Evolutionary conservation across 2,113 vertebrate species (phyloP).

Genomic region (Dipodomys stephensi): DNA sequence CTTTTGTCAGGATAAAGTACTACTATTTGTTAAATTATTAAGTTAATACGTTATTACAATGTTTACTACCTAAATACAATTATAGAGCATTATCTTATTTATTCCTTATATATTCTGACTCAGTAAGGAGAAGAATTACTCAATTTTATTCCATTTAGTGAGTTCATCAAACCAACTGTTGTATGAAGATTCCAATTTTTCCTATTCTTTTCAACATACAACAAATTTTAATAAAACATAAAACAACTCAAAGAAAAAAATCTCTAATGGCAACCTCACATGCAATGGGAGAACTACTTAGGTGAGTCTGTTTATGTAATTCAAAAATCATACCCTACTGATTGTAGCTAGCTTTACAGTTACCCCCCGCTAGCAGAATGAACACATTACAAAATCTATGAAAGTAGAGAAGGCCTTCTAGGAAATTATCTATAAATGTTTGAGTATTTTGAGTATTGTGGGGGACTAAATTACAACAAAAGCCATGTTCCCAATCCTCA

Average conservation of each 20-base stretch:
- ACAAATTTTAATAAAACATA: constrained; percentile 30
- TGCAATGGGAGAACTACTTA: neutral
- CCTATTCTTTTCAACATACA: neutral
- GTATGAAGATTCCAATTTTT: neutral
- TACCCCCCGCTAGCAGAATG: neutral
- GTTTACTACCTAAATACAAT: constrained; percentile 39
- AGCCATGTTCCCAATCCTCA: neutral
- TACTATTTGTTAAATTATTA: constrained; percentile 13
- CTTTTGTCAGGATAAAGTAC: neutral
- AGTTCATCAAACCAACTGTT: neutral
- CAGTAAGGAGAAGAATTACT: neutral
- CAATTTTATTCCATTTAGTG: constrained; percentile 26
- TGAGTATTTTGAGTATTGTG: neutral
- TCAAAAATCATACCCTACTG: neutral
- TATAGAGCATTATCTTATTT: neutral
- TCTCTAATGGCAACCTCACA: neutral
- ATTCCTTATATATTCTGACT: neutral
- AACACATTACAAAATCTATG: neutral
- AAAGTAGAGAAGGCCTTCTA: neutral
- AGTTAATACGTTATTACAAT: constrained; percentile 43
- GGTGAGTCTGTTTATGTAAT: neutral
- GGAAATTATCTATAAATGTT: neutral
- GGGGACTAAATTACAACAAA: neutral
- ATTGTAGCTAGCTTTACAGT: neutral
- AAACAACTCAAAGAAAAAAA: neutral